These are phyloP conservation scores for Pheosia gnoma DNA, from an alignment of 2,888 invertebrate genomes.

Conservation along the genomic window DNA sequence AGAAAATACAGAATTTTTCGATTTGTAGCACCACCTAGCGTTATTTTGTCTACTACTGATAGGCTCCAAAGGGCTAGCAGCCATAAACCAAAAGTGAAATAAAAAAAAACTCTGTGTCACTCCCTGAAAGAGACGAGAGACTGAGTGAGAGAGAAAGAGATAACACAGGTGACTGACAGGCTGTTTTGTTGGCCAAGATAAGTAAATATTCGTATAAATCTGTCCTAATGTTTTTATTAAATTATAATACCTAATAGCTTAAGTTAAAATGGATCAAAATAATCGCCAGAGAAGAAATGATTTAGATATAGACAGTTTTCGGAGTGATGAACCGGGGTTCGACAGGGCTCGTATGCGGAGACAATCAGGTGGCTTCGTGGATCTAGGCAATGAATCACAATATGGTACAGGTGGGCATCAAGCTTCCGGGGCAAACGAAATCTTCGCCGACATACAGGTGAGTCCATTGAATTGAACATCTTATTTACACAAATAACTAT, in stretches of 20 bases:
- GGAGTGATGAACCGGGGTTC: constrained; percentile 74
- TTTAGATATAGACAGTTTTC: constrained; percentile 74
- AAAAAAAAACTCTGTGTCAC: no score
- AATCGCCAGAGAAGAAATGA: constrained; percentile 66
- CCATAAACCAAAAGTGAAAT: no score
- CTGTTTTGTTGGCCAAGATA: neutral
- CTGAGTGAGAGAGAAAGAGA: no score
- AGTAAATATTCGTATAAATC: constrained; percentile 31
- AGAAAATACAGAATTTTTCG: no score
- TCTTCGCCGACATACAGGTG: constrained; percentile 96
- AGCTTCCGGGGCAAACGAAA: constrained; percentile 94
- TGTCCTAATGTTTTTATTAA: constrained; percentile 28
- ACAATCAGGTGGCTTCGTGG: constrained; percentile 90
- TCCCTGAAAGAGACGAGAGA: no score
- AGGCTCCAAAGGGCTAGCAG: no score
- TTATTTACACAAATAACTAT: neutral
- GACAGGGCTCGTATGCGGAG: constrained; percentile 82
- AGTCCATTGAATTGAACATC: constrained; percentile 19
- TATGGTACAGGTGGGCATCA: constrained; percentile 93
- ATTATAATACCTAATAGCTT: constrained; percentile 18
- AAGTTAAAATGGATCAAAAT: constrained; percentile 66
- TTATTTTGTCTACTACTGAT: no score
- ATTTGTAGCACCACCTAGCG: no score
- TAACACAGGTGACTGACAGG: no score
- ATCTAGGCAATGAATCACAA: constrained; percentile 89